A percentile compares a stretch with the other conserved stretches of the same genome.
These are phyloP conservation scores for Podarcis lilfordi DNA, from an alignment of 2,797 vertebrate species.

Conservation along the genomic window DNA sequence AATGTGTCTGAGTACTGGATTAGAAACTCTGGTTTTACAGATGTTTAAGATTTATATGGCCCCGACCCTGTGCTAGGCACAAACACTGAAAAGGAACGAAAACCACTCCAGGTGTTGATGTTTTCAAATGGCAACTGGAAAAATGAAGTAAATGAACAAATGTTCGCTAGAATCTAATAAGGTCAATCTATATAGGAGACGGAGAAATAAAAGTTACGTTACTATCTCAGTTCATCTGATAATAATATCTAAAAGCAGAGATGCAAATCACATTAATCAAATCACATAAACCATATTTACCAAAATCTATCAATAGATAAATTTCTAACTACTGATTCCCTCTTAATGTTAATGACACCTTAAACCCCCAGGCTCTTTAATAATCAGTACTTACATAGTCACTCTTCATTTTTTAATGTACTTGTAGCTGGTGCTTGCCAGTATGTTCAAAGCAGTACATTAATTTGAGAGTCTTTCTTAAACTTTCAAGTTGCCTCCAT, in stretches of 20 bases:
- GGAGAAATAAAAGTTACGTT: not conserved
- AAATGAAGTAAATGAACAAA: not conserved
- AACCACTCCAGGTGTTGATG: not conserved
- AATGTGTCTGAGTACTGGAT: not conserved
- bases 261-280: not conserved
- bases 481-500: constrained; percentile 29
- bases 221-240: not conserved
- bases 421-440: not conserved
- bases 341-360: constrained; percentile 2
- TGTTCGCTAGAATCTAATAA: not conserved
- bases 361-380: constrained; percentile 26
- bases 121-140: not conserved
- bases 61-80: not conserved
- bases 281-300: not conserved
- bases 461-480: constrained; percentile 10
- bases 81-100: not conserved
- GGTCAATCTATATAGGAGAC: not conserved
- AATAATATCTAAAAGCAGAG: not conserved
- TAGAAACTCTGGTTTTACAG: not conserved
- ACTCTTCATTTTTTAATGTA: constrained; percentile 27
- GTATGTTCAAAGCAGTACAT: constrained; percentile 38
- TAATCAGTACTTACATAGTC: constrained; percentile 54
- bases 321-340: constrained; percentile 17
- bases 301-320: not conserved
- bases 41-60: not conserved